These are phyloP conservation scores for Sycophaga agraensis DNA, from an alignment of 1,140 invertebrate species.

Conservation along the genomic window DNA sequence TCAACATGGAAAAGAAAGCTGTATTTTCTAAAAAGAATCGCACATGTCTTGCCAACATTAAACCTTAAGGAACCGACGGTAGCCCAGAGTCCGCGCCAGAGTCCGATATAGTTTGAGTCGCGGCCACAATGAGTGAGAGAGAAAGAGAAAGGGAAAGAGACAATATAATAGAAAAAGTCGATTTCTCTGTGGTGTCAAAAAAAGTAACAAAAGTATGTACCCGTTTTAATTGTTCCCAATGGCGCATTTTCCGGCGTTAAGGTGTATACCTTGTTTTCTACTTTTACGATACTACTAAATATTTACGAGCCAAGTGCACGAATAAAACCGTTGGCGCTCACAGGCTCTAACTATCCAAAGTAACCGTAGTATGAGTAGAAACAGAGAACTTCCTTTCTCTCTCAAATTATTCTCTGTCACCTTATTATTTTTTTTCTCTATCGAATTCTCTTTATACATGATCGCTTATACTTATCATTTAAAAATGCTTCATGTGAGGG, in stretches of 20 bases:
- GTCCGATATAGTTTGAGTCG: too few species aligned
- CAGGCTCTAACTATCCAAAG: not conserved
- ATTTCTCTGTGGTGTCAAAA: slow-evolving; percentile 7
- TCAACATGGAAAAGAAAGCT: too few species aligned
- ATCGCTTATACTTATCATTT: too few species aligned
- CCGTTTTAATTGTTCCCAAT: slow-evolving; percentile 6
- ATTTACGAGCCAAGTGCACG: slow-evolving; percentile 23
- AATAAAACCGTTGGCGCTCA: slow-evolving; percentile 14
- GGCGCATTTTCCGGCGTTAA: slow-evolving; percentile 2
- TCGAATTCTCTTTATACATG: too few species aligned
- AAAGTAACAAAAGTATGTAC: not conserved
- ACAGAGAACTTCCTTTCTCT: not conserved
- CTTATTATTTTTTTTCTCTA: too few species aligned
- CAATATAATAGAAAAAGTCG: not conserved
- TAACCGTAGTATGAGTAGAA: not conserved
- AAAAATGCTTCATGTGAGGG: too few species aligned
- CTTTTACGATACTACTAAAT: slow-evolving; percentile 21
- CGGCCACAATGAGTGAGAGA: slow-evolving; percentile 6
- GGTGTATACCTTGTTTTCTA: not conserved
- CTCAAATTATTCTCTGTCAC: too few species aligned
- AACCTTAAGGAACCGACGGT: too few species aligned
- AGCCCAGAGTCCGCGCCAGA: too few species aligned
- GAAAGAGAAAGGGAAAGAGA: not conserved
- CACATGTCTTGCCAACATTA: too few species aligned
- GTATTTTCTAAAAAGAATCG: too few species aligned